A percentile compares a stretch with the other conserved stretches of the same genome.
phyloP scores from a whole-genome alignment of 2,113 vertebrate genomes.

The Erpornis zantholeuca region DNA sequence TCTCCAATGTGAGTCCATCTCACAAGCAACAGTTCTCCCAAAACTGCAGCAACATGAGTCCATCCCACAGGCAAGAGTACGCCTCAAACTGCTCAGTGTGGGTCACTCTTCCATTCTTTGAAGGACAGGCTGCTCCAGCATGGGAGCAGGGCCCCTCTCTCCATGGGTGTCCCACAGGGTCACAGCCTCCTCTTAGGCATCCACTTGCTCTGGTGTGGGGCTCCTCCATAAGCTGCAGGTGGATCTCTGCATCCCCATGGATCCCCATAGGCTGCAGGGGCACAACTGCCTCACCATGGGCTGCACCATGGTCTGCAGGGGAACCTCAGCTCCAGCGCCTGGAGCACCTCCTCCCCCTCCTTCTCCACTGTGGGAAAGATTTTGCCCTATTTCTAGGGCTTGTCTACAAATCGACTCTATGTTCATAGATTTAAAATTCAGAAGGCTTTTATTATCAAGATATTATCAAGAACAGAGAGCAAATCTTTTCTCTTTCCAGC shows the following conservation, averaged over 20 bases:
- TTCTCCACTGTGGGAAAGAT: not conserved
- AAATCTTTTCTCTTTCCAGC: too few relatives aligned
- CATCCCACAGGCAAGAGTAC: not conserved
- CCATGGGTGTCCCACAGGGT: too few relatives aligned
- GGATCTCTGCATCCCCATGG: not conserved
- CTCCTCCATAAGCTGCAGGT: rapidly evolving
- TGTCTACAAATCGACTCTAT: too few relatives aligned
- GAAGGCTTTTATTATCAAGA: too few relatives aligned
- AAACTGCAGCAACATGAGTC: not conserved
- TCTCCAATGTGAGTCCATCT: not conserved
- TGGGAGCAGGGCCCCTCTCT: not conserved
- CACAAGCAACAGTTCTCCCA: not conserved
- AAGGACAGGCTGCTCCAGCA: not conserved
- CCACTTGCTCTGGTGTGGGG: not conserved
- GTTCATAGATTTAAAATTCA: too few relatives aligned
- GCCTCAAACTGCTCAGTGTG: not conserved
- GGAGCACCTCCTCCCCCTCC: rapidly evolving
- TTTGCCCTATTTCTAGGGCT: too few relatives aligned
- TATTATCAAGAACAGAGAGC: too few relatives aligned
- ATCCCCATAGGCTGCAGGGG: not conserved
- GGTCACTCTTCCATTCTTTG: not conserved
- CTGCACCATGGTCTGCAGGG: not conserved
- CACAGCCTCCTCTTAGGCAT: not conserved
- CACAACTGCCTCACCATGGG: too few relatives aligned
- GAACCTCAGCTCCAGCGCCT: rapidly evolving